Conservation (phyloP, 2,888 invertebrate species). For the Cordilura impudica region DNA sequence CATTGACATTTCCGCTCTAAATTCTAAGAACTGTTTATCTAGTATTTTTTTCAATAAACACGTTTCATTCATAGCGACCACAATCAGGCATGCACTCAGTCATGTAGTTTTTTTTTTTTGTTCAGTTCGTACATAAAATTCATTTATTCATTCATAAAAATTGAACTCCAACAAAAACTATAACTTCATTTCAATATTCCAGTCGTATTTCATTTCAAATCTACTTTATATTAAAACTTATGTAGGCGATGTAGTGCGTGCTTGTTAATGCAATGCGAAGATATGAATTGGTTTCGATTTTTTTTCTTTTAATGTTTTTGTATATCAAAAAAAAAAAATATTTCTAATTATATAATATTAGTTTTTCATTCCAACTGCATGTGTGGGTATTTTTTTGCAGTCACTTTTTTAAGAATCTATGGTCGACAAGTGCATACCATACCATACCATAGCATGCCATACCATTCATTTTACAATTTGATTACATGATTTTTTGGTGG, state of each 20-base stretch:
- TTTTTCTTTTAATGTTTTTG: too few relatives aligned
- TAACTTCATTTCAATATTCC: background rate
- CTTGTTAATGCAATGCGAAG: conserved; percentile 32
- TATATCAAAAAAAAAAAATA: background rate
- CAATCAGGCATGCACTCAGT: background rate
- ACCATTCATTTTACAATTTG: background rate
- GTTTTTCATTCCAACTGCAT: background rate
- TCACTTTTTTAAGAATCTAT: conserved; percentile 4
- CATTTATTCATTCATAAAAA: background rate
- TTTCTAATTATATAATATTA: background rate
- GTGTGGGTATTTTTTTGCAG: conserved; percentile 22
- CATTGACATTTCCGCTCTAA: conserved; percentile 68
- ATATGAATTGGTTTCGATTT: conserved; percentile 20
- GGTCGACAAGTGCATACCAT: background rate
- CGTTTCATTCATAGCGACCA: conserved; percentile 40
- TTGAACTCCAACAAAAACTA: background rate
- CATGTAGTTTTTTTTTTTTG: too few relatives aligned
- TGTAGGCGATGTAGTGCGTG: conserved; percentile 59
- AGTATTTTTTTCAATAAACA: conserved; percentile 15
- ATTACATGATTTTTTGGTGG: background rate
- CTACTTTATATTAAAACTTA: conserved; percentile 25
- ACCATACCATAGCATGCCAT: background rate
- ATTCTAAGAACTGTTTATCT: conserved; percentile 62
- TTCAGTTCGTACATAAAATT: too few relatives aligned
- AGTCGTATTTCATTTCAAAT: conserved; percentile 20